phyloP scores from a whole-genome alignment of 1,140 invertebrate genomes.

The Leptinotarsa undecemlineata region DNA sequence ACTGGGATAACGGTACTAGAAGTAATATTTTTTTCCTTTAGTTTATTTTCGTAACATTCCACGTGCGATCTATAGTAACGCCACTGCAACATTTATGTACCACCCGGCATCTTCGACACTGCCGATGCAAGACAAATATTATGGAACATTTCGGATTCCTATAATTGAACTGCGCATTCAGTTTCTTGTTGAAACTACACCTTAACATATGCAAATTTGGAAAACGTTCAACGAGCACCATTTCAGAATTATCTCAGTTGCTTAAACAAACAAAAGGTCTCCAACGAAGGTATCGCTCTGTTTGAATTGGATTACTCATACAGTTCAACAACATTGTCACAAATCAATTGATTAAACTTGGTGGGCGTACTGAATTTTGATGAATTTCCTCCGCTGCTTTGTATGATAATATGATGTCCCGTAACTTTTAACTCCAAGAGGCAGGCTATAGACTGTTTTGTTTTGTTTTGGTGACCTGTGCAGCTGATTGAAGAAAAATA shows the following conservation, averaged over 20 bases:
- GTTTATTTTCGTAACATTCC: too few relatives aligned
- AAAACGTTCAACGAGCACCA: conserved; percentile 17
- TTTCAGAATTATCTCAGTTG: conserved; percentile 26
- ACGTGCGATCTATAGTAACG: neutral
- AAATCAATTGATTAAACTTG: conserved; percentile 24
- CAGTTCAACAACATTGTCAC: conserved; percentile 29
- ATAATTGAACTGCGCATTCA: conserved; percentile 17
- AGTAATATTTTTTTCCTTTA: too few relatives aligned
- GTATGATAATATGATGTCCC: too few relatives aligned
- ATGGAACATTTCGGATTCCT: conserved; percentile 17
- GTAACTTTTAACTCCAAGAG: too few relatives aligned
- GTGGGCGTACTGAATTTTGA: neutral
- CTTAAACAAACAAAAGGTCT: conserved; percentile 28
- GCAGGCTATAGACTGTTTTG: too few relatives aligned
- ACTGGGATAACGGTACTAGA: too few relatives aligned
- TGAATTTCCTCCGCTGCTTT: neutral
- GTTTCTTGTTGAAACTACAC: conserved; percentile 15
- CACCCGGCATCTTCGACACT: neutral
- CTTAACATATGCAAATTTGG: conserved; percentile 27
- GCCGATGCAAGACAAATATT: conserved; percentile 12
- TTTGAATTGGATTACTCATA: conserved; percentile 28
- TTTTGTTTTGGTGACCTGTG: too few relatives aligned
- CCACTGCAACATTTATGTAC: neutral
- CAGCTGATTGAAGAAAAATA: too few relatives aligned
- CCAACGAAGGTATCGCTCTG: conserved; percentile 24